Evolutionary conservation across 2,797 vertebrate species (phyloP), one percentile per base, ranked within the genome.

Genomic region (Diplodus puntazzo): DNA sequence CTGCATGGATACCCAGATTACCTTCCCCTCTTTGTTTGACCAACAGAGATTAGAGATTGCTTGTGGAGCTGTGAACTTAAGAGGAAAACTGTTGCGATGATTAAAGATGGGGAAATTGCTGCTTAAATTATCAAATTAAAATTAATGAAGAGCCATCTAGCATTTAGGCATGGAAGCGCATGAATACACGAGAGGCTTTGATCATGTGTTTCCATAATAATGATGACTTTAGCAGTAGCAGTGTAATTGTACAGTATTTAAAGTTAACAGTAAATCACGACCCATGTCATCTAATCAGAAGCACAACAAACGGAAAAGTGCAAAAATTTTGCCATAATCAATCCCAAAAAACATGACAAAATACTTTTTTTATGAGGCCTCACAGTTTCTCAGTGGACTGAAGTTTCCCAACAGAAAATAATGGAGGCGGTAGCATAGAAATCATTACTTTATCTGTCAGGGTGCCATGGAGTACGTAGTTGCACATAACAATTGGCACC

Each of bases 1-100:
- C 77, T 77, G 79, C 79, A 66, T 63, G 21, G 57, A 69, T 67
- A 23, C 65, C 12, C 55, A 8, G 16, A 49, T 79, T 70, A 79
- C 61, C 62, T 48, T 67, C 42, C 52, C 54, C 42, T 67, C 64
- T 25, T 49, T n/a, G 48, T 30, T 50, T 45, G 61, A 69, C 11
- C 52, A 13, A 46, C 49, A 46, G 54, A 75, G 30, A 67, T 73
- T 49, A 23, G 39, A 55, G 53, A 50, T 49, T 52, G 65, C 34
- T 27, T 58, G 58, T 48, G 3, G 21, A 75, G 43, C 49, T 48
- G 17, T 55, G 20, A 57, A 25, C 50, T 25, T 12, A 48, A 23
- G n/a, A 34, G 34, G 9, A 45, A 71, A 43, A 52, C 49, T 55
- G 17, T 57, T 55, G 42, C 43, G 3, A 59, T 53, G 10, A 73